Conservation (phyloP, 2,113 vertebrate species). For the Poicephalus gulielmi region DNA sequence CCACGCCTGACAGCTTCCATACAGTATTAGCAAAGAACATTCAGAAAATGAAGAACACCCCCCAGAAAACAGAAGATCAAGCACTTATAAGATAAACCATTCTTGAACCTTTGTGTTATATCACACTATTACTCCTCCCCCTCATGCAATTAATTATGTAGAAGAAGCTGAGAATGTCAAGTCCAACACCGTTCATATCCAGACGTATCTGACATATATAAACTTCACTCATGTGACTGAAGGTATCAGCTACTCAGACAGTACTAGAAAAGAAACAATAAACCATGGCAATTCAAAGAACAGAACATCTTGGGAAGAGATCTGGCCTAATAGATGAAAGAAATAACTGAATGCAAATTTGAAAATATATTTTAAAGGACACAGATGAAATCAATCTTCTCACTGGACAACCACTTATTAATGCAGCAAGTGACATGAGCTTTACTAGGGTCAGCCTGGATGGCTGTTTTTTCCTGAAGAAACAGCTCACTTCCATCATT, state of each 20-base stretch:
- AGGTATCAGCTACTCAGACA: neutral
- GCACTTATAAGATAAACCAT: neutral
- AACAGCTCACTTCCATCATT: neutral
- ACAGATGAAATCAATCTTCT: neutral
- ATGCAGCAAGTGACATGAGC: neutral
- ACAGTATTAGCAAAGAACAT: neutral
- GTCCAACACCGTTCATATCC: neutral
- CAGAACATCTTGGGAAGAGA: neutral
- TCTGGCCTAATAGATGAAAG: neutral
- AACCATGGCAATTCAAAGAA: neutral
- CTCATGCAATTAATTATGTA: neutral
- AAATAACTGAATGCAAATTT: neutral
- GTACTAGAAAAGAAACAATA: neutral
- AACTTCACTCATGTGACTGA: neutral
- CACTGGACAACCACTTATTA: neutral
- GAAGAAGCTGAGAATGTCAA: neutral
- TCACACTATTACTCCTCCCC: neutral
- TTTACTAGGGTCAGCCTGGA: neutral
- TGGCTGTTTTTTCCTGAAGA: neutral
- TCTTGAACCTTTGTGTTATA: neutral
- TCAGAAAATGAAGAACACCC: neutral
- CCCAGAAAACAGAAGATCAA: neutral
- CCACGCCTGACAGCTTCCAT: neutral
- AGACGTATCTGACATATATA: neutral
- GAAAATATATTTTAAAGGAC: neutral